Evolutionary conservation across 2,797 vertebrate genomes (phyloP), one percentile per base, ranked within the genome.

Genomic region (Enteromius argenteus): DNA sequence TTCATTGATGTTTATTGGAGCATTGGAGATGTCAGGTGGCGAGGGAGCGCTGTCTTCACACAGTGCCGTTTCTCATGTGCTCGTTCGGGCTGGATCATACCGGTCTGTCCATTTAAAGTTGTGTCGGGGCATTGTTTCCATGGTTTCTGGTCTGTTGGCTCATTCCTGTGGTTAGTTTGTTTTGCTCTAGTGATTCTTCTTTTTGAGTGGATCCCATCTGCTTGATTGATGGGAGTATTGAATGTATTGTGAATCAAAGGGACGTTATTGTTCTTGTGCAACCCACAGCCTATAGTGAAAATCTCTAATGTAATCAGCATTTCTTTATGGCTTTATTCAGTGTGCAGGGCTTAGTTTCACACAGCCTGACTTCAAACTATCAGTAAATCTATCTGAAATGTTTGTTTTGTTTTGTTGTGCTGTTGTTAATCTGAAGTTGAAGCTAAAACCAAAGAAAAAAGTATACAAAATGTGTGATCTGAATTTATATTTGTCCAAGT

Each of bases 231-330:
- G 46, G 64, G 39, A 60, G 85, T 39, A 84, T 91, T 90, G 81
- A 90, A 83, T 89, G 69, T 87, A 87, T 83, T 88, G 88, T 83
- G 66, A 89, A 90, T 92, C 90, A 90, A 92, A 69, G 67, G 83
- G 62, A 80, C 87, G 90, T 86, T 87, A 83, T 88, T 86, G 80
- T 89, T 88, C 81, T 87, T 90, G 90, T 92, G 72, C 86, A 90
- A 77, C 67, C 72, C 68, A 3, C 44, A 27, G 68, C 7, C 39
- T 64, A 77, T 85, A 86, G 64, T 60, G 69, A 80, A 74, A 79
- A 89, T 86, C 86, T 86, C 37, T 79, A 64, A 79, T 53, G 51
- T 62, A 62, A 81, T 72, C 37, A 58, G 66, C 49, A 53, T 39
- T 39, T 81, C 37, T 32, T 49, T 72, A 46, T 58, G 68, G 53